These are phyloP conservation scores for Oxyteleia sp. DNA, from an alignment of 2,888 invertebrate genomes.

Conservation along the genomic window DNA sequence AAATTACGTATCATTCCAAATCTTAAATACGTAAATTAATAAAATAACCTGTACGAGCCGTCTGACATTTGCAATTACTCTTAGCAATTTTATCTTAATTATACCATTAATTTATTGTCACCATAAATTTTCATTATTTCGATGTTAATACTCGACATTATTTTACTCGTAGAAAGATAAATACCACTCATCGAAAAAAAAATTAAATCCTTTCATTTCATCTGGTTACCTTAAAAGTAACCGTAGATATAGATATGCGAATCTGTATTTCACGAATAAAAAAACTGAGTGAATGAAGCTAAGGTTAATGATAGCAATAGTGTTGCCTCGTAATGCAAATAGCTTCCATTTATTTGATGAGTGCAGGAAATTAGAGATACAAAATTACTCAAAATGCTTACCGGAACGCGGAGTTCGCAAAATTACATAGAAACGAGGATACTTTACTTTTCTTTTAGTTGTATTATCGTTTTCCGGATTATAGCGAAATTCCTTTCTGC, in stretches of 20 bases:
- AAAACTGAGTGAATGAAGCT: constrained; percentile 48
- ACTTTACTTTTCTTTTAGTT: constrained; percentile 23
- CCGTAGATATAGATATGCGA: constrained; percentile 28
- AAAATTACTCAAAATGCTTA: constrained; percentile 43
- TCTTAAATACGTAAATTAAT: not conserved
- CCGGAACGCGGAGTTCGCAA: constrained; percentile 9
- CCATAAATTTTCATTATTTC: constrained; percentile 23
- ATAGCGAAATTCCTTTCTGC: constrained; percentile 1
- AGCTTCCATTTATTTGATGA: constrained; percentile 46
- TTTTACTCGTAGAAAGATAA: constrained; percentile 22
- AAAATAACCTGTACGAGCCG: not conserved
- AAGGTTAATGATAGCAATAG: constrained; percentile 62
- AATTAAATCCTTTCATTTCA: constrained; percentile 36
- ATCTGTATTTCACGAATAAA: constrained; percentile 41
- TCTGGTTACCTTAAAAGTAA: constrained; percentile 50
- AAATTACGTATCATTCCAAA: constrained; percentile 1
- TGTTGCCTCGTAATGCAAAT: constrained; percentile 46
- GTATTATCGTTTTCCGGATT: not conserved
- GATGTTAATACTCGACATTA: constrained; percentile 19
- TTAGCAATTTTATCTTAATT: not conserved
- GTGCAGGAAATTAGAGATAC: constrained; percentile 38
- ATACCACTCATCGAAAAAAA: constrained; percentile 15
- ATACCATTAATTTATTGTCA: constrained; percentile 7
- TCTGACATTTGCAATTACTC: not conserved
- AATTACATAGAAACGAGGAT: constrained; percentile 10